These are phyloP conservation scores for Tricholauxania praeusta DNA, from an alignment of 2,888 invertebrate species.

Conservation along the genomic window DNA sequence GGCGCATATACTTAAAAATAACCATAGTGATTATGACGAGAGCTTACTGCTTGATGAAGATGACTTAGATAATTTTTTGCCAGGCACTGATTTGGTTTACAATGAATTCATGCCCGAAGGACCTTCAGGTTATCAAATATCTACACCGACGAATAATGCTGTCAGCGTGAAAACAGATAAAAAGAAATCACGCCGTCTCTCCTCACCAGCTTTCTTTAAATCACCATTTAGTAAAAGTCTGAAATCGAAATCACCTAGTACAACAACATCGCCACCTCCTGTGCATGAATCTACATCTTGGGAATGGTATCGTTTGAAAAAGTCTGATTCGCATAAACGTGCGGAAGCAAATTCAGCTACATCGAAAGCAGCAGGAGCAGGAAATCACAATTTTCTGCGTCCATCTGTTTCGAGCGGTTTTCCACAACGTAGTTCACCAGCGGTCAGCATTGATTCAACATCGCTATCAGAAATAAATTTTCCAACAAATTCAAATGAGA, in stretches of 20 bases:
- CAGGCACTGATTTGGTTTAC: constrained; percentile 68
- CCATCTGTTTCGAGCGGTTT: constrained; percentile 40
- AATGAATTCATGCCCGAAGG: constrained; percentile 68
- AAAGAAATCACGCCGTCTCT: constrained; percentile 71
- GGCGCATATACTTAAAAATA: constrained; percentile 10
- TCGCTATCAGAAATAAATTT: constrained; percentile 63
- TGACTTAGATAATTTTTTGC: constrained; percentile 70
- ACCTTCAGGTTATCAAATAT: constrained; percentile 62
- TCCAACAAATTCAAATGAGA: constrained; percentile 59
- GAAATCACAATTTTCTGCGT: constrained; percentile 32
- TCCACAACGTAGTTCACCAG: constrained; percentile 43
- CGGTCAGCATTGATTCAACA: constrained; percentile 56
- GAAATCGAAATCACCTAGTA: constrained; percentile 51
- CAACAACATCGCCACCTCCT: constrained; percentile 50
- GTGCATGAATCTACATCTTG: constrained; percentile 65
- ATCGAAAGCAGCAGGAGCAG: constrained; percentile 34
- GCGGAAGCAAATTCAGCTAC: constrained; percentile 34
- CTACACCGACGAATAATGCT: neutral
- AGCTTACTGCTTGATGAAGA: constrained; percentile 72
- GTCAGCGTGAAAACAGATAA: constrained; percentile 5
- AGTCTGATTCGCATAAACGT: constrained; percentile 49
- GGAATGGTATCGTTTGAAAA: constrained; percentile 67
- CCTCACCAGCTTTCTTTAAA: constrained; percentile 73
- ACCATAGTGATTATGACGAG: constrained; percentile 63
- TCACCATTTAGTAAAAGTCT: constrained; percentile 70